Base-by-base conservation (phyloP, 2,888 invertebrate genomes). In the Drosophila multiciliata region DNA sequence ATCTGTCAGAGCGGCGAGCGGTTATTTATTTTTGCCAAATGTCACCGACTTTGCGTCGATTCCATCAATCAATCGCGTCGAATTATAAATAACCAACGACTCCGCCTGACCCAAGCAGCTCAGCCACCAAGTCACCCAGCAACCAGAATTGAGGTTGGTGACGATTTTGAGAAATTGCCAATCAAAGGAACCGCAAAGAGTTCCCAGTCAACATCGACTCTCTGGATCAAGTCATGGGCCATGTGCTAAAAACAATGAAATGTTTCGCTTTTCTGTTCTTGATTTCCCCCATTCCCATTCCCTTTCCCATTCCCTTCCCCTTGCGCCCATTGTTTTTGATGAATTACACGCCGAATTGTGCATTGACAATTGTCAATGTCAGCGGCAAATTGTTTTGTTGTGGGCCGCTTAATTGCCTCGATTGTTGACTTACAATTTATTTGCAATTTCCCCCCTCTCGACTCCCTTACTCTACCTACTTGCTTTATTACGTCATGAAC, bases 1-100 rank as follows among this genome's bases (percentile, higher is more conserved):
- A 89, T 87, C 90, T 87, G 87, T 87, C 87, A 87, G 78, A 90
- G 84, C 68, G 62, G 79, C 82, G 73, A 65, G 70, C 78, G 87
- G 83, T 85, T 89, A 87, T 89, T 89, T 86, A 89, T 89, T 87
- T 86, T 85, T 78, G 82, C 90, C 88, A 90, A 87, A 77, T 87
- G 90, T 90, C 87, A 87, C 80, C 90, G 87, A 83, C 82, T 90
- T 82, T 75, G 77, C 80, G 80, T 78, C 73, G 82, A 73, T 87
- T 90, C 89, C 84, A 87, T 87, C 87, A 87, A 87, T 87, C 87
- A 90, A 90, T 79, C 77, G 79, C 70, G 48, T 57, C 82, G 80
- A 88, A 87, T 87, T 87, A 90, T 87, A 87, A 87, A 87, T 90
- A 87, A 90, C 87, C 89, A 73, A 81, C 69, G 59, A 62, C 71